These are phyloP conservation scores for Danio aesculapii DNA, from an alignment of 2,797 vertebrate species.

Conservation along the genomic window DNA sequence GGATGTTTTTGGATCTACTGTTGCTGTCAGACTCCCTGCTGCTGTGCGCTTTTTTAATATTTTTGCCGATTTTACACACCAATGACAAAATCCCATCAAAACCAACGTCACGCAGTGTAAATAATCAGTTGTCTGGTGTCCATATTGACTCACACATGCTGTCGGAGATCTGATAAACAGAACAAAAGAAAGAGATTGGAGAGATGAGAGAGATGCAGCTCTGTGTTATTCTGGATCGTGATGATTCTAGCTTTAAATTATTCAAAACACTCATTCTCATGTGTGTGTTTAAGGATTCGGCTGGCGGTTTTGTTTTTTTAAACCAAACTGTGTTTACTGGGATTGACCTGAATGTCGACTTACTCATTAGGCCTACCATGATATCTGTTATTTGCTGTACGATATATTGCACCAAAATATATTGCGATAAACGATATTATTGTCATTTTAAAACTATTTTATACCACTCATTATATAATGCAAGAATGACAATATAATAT, in stretches of 20 bases:
- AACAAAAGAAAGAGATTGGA: neutral
- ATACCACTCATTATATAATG: no score
- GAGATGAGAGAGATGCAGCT: neutral
- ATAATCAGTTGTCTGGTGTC: slow-evolving; percentile 12
- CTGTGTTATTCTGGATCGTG: slow-evolving; percentile 21
- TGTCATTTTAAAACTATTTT: no score
- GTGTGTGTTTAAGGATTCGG: slow-evolving; percentile 40
- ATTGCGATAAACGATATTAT: no score
- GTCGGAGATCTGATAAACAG: slow-evolving; percentile 39
- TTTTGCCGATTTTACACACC: neutral
- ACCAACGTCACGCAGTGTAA: neutral
- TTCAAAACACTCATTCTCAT: slow-evolving; percentile 41
- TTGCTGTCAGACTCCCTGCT: slow-evolving; percentile 2
- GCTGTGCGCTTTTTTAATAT: neutral
- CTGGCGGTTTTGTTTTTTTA: neutral
- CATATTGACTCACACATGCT: slow-evolving; percentile 21
- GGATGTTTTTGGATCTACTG: neutral
- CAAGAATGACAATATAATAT: no score
- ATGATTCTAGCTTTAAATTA: slow-evolving; percentile 48
- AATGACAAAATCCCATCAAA: neutral
- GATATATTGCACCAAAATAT: no score
- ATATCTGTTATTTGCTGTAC: no score
- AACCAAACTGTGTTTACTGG: neutral
- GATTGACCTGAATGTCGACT: neutral
- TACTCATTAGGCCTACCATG: no score